Evolutionary conservation across 2,888 invertebrate species (phyloP), one percentile per base, ranked within the genome.

Genomic region (Drosophila nr. medialis): DNA sequence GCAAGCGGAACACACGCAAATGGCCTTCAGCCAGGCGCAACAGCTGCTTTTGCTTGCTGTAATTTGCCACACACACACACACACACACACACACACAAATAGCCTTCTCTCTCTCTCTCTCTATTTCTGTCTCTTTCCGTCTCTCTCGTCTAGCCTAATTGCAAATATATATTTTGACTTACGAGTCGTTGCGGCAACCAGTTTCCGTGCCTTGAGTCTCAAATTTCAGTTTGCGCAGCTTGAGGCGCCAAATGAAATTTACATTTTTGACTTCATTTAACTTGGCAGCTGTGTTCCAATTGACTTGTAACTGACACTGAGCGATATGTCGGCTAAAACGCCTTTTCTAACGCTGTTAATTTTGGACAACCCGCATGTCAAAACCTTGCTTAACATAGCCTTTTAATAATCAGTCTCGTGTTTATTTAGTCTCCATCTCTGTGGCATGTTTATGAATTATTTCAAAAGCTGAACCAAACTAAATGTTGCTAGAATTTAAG

Each of bases 241-340:
- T 60, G 77, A 63, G 70, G 58, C 56, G 68, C 65, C 67, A 81
- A 85, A 83, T 84, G 84, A 86, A 89, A 86, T 89, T 85, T 89
- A 85, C 86, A 85, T 85, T 86, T 86, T 73, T 85, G 85, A 86
- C 89, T 89, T 79, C 86, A 86, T 86, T 86, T 89, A 79, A 86
- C 84, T 83, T 89, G 81, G 65, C 77, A 83, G 73, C 77, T 79
- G 64, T 63, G 65, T 51, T 64, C 71, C 83, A 87, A 85, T 83
- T 84, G 85, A 87, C 85, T 86, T 85, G 82, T 62, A 69, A 69
- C 75, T 64, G 64, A 60, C 66, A 62, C 75, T 63, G 59, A 75
- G 75, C 79, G 65, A 58, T 60, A 51, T 81, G 79, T 75, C 72
- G 84, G 58, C 81, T 73, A 74, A 81, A 72, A 75, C 64, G 75